Base-by-base conservation (phyloP, 2,797 vertebrate species). In the Bufotes viridis region DNA sequence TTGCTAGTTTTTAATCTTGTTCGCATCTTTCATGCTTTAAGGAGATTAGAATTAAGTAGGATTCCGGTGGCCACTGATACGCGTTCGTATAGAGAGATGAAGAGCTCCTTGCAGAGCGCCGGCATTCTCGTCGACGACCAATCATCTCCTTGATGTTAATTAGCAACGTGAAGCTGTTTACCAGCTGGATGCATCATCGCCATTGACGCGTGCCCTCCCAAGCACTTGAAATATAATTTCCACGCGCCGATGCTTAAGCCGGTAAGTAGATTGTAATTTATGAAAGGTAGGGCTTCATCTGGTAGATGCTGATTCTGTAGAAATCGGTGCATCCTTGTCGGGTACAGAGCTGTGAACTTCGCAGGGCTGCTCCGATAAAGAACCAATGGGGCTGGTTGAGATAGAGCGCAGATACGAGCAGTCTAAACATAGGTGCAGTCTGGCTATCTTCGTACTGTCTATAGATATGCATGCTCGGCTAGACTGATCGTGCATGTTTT, bases 1-100 rank as follows among this genome's bases (percentile, higher is more conserved):
- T 84, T 26, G 51, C 53, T 29, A 51, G 69, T 84, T 79, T 80
- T 80, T 88, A 84, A 88, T 88, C 87, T 84, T 72, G 63, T 78
- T 84, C 82, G 18, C 75, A 88, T 88, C 87, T 79, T 83, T 84
- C 82, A 34, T 80, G 82, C 87, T 88, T 88, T 79, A 88, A 88
- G 75, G 26, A 88, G 87, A 84, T 84, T 88, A 88, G 75, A 84
- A 80, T 70, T 60, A 84, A 88, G 74, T 72, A 72, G 75, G 75
- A 88, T 88, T 60, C 63, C 53, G 26, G 55, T 18, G 29, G 42
- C n/a, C 24, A 53, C 29, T 51, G 34, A 84, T 63, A 67, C 60
- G 17, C 18, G 53, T 82, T 65, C 34, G 72, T 72, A 78, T 82
- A 34, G 15, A 87, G 24, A 60, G 78, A 72, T 49, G 85, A 53